Evolutionary conservation across 2,888 invertebrate genomes (phyloP).

Genomic region (Dryococelus australis): DNA sequence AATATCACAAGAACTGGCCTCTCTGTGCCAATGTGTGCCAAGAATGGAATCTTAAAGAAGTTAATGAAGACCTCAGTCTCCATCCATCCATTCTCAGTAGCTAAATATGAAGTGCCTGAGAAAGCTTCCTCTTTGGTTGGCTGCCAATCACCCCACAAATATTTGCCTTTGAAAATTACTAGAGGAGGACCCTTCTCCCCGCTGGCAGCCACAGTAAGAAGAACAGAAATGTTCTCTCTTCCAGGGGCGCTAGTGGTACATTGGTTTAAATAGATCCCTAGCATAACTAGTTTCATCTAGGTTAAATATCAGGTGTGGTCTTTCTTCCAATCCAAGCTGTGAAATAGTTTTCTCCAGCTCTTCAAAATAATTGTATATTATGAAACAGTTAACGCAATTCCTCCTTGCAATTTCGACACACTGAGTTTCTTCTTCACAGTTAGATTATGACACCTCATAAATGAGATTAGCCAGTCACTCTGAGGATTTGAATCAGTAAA

Average conservation of each 20-base stretch:
- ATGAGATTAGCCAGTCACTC: slow-evolving; percentile 51
- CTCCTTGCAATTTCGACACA: slow-evolving; percentile 53
- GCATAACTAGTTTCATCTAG: slow-evolving; percentile 49
- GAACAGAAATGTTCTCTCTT: slow-evolving; percentile 53
- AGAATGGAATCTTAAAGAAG: neutral
- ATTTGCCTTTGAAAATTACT: too few species aligned
- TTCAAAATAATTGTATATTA: slow-evolving; percentile 40
- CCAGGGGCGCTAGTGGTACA: slow-evolving; percentile 51
- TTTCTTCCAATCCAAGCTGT: too few species aligned
- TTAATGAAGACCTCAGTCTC: neutral
- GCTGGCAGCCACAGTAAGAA: slow-evolving; percentile 46
- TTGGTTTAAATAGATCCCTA: slow-evolving; percentile 38
- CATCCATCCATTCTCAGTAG: too few species aligned
- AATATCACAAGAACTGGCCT: too few species aligned
- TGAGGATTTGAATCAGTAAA: slow-evolving; percentile 52
- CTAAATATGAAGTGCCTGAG: too few species aligned
- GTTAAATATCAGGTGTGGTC: slow-evolving; percentile 48
- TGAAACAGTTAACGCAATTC: slow-evolving; percentile 47
- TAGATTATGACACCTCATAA: slow-evolving; percentile 52
- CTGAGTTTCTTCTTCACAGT: slow-evolving; percentile 54
- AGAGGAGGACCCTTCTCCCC: too few species aligned
- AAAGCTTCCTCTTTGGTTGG: neutral
- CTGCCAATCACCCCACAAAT: neutral
- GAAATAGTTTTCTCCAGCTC: slow-evolving; percentile 40
- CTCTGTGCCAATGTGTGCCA: too few species aligned